phyloP scores from a whole-genome alignment of 2,888 invertebrate species.

The Mycogona germanica region DNA sequence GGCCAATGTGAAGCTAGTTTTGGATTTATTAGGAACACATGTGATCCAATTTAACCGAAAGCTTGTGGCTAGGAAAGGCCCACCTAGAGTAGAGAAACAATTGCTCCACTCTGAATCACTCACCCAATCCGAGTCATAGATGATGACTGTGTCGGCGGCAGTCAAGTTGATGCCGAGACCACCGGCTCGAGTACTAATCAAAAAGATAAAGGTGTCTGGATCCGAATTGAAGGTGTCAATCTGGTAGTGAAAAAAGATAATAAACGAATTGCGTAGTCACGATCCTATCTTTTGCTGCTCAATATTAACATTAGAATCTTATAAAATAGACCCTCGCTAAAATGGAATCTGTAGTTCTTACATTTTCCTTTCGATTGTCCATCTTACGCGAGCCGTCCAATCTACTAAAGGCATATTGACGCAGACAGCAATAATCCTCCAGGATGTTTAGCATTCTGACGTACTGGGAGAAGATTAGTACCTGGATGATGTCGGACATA shows the following conservation, averaged over 20 bases:
- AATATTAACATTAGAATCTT: too few species aligned
- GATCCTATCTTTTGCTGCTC: too few species aligned
- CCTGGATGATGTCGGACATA: conserved; percentile 35
- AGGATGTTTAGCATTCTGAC: conserved; percentile 48
- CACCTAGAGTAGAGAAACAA: too few species aligned
- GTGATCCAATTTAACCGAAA: too few species aligned
- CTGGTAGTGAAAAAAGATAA: conserved; percentile 3
- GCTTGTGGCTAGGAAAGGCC: too few species aligned
- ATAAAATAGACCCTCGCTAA: too few species aligned
- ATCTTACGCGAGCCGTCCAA: conserved; percentile 44
- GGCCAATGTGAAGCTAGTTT: too few species aligned
- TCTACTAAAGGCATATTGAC: conserved; percentile 38
- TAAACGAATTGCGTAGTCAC: too few species aligned
- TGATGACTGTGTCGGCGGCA: conserved; percentile 54
- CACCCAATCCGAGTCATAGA: conserved; percentile 36
- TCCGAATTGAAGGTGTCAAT: conserved; percentile 28
- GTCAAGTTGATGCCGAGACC: conserved; percentile 55
- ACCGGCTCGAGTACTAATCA: conserved; percentile 54
- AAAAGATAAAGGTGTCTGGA: conserved; percentile 42
- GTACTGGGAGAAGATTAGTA: conserved; percentile 53
- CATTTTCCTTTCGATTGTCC: conserved; percentile 36
- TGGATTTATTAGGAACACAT: too few species aligned
- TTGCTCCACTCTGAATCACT: too few species aligned
- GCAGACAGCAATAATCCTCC: conserved; percentile 45
- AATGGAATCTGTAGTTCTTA: too few species aligned